Percentiles rank a stretch among this genome's conserved stretches.
phyloP scores from a whole-genome alignment of 2,888 invertebrate species.

The Brenthis daphne region DNA sequence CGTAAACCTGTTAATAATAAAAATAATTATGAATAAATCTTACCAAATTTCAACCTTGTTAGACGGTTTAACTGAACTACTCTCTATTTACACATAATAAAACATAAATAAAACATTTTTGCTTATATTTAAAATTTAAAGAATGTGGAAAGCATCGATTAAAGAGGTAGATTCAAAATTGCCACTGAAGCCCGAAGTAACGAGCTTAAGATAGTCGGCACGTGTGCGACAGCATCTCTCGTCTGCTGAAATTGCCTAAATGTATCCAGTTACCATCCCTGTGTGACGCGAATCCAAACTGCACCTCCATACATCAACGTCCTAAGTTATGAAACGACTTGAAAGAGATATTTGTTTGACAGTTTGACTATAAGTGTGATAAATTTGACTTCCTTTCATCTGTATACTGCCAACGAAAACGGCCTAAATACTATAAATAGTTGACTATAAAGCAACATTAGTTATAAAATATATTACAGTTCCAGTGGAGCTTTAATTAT shows the following conservation, averaged over 20 bases:
- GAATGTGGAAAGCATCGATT: constrained; percentile 44
- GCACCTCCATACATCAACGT: constrained; percentile 67
- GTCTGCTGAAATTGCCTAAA: constrained; percentile 62
- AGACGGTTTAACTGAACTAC: too few species aligned
- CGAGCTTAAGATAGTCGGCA: constrained; percentile 75
- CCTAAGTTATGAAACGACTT: constrained; percentile 67
- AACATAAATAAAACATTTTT: not conserved
- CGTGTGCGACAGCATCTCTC: constrained; percentile 61
- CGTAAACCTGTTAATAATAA: too few species aligned
- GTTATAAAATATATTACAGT: not conserved
- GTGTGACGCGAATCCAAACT: constrained; percentile 41
- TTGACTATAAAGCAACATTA: not conserved
- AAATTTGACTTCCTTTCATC: constrained; percentile 40
- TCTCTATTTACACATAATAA: too few species aligned
- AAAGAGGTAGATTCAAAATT: constrained; percentile 70
- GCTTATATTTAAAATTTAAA: not conserved
- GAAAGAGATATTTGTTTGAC: constrained; percentile 63
- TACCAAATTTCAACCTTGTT: too few species aligned
- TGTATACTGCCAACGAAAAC: constrained; percentile 28
- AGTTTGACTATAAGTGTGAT: constrained; percentile 50
- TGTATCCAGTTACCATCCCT: constrained; percentile 55
- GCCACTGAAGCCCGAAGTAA: constrained; percentile 57
- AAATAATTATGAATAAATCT: too few species aligned
- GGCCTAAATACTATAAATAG: constrained; percentile 17
- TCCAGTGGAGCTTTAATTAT: too few species aligned